Evolutionary conservation across 2,113 vertebrate genomes (phyloP).

Genomic region (Halcyon senegalensis): DNA sequence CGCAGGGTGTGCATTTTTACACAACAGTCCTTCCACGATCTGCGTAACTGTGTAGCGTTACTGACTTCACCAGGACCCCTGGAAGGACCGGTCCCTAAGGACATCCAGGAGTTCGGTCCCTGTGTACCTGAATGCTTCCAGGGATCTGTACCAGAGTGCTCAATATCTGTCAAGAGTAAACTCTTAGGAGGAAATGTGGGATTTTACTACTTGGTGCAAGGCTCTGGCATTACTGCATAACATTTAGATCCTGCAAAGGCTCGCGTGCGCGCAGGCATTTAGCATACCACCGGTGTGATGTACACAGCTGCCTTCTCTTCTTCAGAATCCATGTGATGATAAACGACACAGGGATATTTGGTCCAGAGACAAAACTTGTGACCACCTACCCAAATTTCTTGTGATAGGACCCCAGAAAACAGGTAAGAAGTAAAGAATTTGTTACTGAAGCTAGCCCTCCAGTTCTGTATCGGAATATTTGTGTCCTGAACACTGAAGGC

Average conservation of each 20-base stretch:
- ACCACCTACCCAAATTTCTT: conserved; percentile 82
- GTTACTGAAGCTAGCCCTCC: not conserved
- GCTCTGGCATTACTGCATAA: not conserved
- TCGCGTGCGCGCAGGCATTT: rapidly evolving
- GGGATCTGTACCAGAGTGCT: not conserved
- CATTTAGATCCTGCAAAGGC: not conserved
- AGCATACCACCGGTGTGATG: not conserved
- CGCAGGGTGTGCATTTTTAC: not conserved
- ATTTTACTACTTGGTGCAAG: not conserved
- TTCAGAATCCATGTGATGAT: conserved; percentile 83
- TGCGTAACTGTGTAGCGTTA: not conserved
- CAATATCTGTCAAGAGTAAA: not conserved
- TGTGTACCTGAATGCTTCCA: not conserved
- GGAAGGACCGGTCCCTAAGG: not conserved
- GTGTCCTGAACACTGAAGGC: not conserved
- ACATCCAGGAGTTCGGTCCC: not conserved
- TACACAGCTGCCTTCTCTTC: not conserved
- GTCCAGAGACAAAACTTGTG: conserved; percentile 84
- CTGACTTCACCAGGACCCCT: not conserved
- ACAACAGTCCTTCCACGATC: not conserved
- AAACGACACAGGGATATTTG: conserved; percentile 84
- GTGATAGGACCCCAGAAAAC: conserved; percentile 86
- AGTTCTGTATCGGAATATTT: not conserved
- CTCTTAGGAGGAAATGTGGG: not conserved
- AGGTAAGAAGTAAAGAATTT: conserved; percentile 59